Evolutionary conservation across 2,113 vertebrate species (phyloP).

Genomic region (Lates calcarifer): DNA sequence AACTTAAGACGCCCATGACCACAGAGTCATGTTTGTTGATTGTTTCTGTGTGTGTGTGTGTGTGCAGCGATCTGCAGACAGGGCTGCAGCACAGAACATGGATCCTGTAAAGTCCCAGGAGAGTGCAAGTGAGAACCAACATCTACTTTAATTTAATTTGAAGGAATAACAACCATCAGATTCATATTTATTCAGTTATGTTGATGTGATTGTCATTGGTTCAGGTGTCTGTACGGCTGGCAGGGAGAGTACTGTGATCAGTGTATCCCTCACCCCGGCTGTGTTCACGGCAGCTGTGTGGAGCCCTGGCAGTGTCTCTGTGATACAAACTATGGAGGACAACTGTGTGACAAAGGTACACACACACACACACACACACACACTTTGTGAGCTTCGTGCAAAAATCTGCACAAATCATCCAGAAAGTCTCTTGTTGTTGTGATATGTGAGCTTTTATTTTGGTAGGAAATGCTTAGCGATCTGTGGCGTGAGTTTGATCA

Average conservation of each 20-base stretch:
- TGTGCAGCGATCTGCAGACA: slow-evolving; percentile 89
- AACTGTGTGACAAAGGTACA: slow-evolving; percentile 95
- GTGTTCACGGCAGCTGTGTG: slow-evolving; percentile 91
- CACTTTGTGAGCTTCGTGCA: background rate
- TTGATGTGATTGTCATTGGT: no score
- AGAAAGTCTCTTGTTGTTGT: background rate
- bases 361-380: slow-evolving; percentile 29
- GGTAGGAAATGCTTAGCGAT: background rate
- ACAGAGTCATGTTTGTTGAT: background rate
- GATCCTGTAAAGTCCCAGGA: slow-evolving; percentile 82
- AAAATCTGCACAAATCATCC: no score
- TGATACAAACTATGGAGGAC: slow-evolving; percentile 96
- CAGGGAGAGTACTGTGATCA: slow-evolving; percentile 94
- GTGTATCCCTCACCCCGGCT: slow-evolving; percentile 94
- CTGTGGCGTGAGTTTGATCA: no score
- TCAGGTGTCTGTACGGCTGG: slow-evolving; percentile 90
- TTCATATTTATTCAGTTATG: no score
- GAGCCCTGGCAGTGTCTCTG: slow-evolving; percentile 97
- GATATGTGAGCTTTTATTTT: background rate
- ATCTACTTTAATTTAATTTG: background rate
- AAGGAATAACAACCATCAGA: no score
- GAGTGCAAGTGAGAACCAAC: slow-evolving; percentile 89
- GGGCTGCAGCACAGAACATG: slow-evolving; percentile 86
- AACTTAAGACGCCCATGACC: background rate
- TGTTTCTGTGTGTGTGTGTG: background rate